These are phyloP conservation scores for Ennomos fuscantarius DNA, from an alignment of 2,888 invertebrate species.

Conservation along the genomic window DNA sequence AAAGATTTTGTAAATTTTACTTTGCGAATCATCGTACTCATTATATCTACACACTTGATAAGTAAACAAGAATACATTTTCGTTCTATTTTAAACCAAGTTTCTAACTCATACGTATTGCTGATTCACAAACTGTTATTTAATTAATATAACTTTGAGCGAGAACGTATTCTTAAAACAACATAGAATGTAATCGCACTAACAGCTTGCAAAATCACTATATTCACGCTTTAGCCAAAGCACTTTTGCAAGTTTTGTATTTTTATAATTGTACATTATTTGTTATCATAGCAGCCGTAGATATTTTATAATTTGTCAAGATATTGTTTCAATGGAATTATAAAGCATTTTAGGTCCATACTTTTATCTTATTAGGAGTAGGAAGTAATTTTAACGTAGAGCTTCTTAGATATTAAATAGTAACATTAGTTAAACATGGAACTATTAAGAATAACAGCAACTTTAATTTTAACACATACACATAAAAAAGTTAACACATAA, in stretches of 20 bases:
- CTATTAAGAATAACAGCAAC: not conserved
- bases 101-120: not conserved
- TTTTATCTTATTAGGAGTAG: no score
- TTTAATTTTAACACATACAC: not conserved
- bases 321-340: no score
- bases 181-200: conserved; percentile 65
- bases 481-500: conserved; percentile 45
- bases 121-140: no score
- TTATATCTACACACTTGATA: conserved; percentile 22
- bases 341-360: no score
- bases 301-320: no score
- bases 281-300: not conserved
- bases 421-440: not conserved
- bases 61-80: conserved; percentile 54
- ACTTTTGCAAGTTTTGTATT: conserved; percentile 43
- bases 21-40: conserved; percentile 54
- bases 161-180: conserved; percentile 62
- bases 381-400: no score
- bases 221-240: conserved; percentile 68
- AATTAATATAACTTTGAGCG: conserved; percentile 17
- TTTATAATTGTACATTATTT: conserved; percentile 6
- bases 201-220: conserved; percentile 76
- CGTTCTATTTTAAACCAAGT: conserved; percentile 24
- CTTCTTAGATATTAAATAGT: no score
- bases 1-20: conserved; percentile 50